phyloP scores from a whole-genome alignment of 92 coral and sea anemone species.

The Micromussa lordhowensis region DNA sequence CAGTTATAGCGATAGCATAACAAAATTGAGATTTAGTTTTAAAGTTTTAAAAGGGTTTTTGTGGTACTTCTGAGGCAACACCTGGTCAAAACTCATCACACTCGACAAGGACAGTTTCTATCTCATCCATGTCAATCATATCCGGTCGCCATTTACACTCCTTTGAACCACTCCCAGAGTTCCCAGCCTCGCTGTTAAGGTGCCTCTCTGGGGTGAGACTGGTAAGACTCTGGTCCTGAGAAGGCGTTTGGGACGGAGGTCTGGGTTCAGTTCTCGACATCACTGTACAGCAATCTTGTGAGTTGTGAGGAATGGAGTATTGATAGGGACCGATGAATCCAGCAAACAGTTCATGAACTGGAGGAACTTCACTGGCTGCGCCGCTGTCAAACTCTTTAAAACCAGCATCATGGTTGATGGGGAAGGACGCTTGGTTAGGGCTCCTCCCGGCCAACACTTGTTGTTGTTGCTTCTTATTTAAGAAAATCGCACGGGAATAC shows the following conservation, averaged over 20 bases:
- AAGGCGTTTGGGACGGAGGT: neutral
- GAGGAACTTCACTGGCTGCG: constrained; percentile 13
- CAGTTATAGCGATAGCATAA: neutral
- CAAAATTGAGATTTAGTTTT: neutral
- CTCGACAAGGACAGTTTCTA: neutral
- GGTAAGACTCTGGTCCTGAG: no score
- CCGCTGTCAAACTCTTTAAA: constrained; percentile 3
- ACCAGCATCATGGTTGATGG: constrained; percentile 4
- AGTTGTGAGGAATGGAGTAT: neutral
- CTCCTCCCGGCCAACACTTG: neutral
- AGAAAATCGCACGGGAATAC: neutral
- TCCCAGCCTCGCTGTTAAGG: no score
- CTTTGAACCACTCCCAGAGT: neutral
- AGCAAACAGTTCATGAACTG: constrained; percentile 28
- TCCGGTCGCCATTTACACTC: neutral
- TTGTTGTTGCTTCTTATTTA: neutral
- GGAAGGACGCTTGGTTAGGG: constrained; percentile 2
- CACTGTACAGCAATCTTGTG: neutral
- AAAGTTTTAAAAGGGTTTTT: no score
- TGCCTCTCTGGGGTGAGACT: neutral
- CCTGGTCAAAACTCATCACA: neutral
- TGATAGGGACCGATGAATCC: constrained; percentile 24
- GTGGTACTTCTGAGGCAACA: neutral
- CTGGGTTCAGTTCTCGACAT: neutral
- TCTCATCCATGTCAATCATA: neutral